Evolutionary conservation across 2,888 invertebrate species (phyloP).

Genomic region (Candidula unifasciata): DNA sequence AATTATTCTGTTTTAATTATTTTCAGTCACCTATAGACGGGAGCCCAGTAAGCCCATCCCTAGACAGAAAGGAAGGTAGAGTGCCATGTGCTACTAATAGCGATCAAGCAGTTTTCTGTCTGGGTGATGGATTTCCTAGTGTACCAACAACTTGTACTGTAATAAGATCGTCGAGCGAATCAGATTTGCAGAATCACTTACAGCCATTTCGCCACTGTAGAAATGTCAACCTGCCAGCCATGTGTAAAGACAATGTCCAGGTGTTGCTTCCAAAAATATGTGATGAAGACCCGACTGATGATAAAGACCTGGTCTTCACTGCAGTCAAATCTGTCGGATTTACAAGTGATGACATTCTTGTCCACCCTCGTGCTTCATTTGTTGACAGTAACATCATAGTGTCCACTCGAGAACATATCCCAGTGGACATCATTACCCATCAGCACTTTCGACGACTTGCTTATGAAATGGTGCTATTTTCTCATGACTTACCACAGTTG

Average conservation of each 20-base stretch:
- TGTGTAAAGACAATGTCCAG: constrained; percentile 34
- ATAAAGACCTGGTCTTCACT: neutral
- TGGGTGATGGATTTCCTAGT: neutral
- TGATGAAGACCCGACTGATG: neutral
- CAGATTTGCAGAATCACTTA: constrained; percentile 9
- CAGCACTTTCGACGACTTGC: neutral
- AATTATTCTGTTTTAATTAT: neutral
- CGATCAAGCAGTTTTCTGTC: neutral
- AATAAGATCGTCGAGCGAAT: constrained; percentile 9
- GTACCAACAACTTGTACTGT: neutral
- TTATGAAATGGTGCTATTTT: neutral
- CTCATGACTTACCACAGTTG: neutral
- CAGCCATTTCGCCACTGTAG: neutral
- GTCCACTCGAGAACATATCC: constrained; percentile 28
- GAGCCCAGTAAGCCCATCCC: neutral
- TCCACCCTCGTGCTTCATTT: neutral
- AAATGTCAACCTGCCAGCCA: constrained; percentile 1
- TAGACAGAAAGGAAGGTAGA: neutral
- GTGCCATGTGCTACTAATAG: neutral
- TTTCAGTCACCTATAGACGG: constrained; percentile 4
- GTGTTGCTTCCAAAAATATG: constrained; percentile 13
- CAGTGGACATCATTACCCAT: constrained; percentile 19
- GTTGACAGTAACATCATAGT: neutral
- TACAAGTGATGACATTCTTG: constrained; percentile 46
- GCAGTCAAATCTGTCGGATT: constrained; percentile 16